Conservation (phyloP, 2,113 vertebrate species). For the Caranx ignobilis region DNA sequence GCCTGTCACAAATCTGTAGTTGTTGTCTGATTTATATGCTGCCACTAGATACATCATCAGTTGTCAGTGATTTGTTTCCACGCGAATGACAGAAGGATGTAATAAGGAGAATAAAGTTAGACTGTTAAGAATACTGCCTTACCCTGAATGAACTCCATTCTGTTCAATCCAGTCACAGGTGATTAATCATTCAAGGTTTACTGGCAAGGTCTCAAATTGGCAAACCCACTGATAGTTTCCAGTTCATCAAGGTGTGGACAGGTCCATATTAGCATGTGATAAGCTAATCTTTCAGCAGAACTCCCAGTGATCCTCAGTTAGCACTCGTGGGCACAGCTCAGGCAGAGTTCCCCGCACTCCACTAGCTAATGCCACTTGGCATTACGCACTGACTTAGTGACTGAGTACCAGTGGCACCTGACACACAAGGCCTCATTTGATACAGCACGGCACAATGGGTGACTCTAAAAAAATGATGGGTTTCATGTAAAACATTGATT, state of each 20-base stretch:
- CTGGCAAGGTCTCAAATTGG: conserved; percentile 45
- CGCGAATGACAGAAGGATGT: neutral
- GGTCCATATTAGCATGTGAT: conserved; percentile 51
- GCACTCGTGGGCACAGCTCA: neutral
- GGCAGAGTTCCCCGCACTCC: neutral
- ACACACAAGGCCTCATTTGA: neutral
- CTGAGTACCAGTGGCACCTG: neutral
- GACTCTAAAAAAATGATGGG: neutral
- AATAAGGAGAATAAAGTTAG: neutral
- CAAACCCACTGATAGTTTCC: conserved; percentile 41
- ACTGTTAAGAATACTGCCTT: conserved; percentile 18
- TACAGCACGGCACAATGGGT: neutral
- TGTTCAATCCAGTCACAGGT: conserved; percentile 41
- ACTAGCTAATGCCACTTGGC: conserved; percentile 27
- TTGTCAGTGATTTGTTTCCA: neutral
- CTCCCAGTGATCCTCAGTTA: conserved; percentile 18
- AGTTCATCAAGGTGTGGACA: conserved; percentile 55
- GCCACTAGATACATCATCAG: neutral
- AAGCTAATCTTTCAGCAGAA: conserved; percentile 33
- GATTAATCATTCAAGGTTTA: conserved; percentile 42
- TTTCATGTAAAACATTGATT: conserved; percentile 15
- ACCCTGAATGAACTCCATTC: conserved; percentile 32
- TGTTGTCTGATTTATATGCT: neutral
- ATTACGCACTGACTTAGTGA: conserved; percentile 6
- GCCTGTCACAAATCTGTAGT: too few species aligned